Conservation (phyloP, 2,888 invertebrate species). For the Pycnomerus fuliginosus region DNA sequence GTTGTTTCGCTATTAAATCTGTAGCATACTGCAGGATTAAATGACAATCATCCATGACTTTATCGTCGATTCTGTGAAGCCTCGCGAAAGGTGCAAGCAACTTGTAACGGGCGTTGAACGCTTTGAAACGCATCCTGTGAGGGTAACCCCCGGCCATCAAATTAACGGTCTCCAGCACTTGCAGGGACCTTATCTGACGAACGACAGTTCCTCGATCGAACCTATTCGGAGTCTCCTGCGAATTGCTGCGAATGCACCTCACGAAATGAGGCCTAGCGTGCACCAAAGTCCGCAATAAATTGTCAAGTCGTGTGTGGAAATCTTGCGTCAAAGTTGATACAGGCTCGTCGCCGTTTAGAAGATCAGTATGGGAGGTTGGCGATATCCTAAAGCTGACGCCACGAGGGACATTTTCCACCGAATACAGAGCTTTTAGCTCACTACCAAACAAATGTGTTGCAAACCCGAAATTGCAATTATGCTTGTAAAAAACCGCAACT, state of each 20-base stretch:
- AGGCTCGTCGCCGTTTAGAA: constrained; percentile 80
- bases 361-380: constrained; percentile 82
- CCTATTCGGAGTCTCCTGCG: constrained; percentile 74
- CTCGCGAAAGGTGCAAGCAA: constrained; percentile 79
- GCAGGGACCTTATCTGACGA: constrained; percentile 82
- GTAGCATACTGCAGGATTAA: constrained; percentile 72
- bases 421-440: constrained; percentile 81
- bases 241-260: constrained; percentile 87
- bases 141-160: constrained; percentile 95
- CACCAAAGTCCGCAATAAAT: constrained; percentile 84
- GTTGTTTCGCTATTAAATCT: constrained; percentile 59
- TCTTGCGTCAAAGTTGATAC: constrained; percentile 91
- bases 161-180: constrained; percentile 90
- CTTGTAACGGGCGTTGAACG: constrained; percentile 83
- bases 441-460: constrained; percentile 94
- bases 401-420: constrained; percentile 70
- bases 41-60: constrained; percentile 71
- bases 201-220: constrained; percentile 85
- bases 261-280: constrained; percentile 95
- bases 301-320: constrained; percentile 91
- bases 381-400: constrained; percentile 86
- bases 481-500: constrained; percentile 88
- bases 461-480: constrained; percentile 94
- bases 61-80: constrained; percentile 66
- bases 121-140: constrained; percentile 92